phyloP scores from a whole-genome alignment of 2,888 invertebrate genomes.

The Dexiosoma caninum region DNA sequence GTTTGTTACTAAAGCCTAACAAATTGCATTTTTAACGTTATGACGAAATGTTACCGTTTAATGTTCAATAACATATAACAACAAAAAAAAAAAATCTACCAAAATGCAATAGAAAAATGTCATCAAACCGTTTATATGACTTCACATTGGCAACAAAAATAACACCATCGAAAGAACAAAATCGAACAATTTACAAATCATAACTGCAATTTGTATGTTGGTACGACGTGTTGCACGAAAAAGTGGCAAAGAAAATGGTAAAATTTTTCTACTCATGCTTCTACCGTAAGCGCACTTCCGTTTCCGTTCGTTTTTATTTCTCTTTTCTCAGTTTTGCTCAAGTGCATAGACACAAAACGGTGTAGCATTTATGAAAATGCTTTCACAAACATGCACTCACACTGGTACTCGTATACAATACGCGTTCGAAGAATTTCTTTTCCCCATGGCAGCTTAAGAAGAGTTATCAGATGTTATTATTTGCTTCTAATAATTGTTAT shows the following conservation, averaged over 20 bases:
- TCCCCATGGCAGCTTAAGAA: slow-evolving; percentile 17
- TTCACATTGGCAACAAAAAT: slow-evolving; percentile 22
- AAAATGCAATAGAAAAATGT: slow-evolving; percentile 24
- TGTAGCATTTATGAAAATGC: slow-evolving; percentile 53
- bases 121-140: slow-evolving; percentile 29
- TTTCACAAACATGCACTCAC: slow-evolving; percentile 12
- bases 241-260: slow-evolving; percentile 24
- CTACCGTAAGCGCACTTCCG: slow-evolving; percentile 58
- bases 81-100: slow-evolving; percentile 17
- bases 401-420: neutral
- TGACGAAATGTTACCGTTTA: slow-evolving; percentile 65
- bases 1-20: slow-evolving; percentile 52
- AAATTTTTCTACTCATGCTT: slow-evolving; percentile 26
- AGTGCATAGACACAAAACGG: slow-evolving; percentile 48
- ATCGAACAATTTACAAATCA: slow-evolving; percentile 28
- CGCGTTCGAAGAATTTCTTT: neutral
- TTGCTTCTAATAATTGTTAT: neutral
- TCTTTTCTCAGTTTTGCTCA: neutral
- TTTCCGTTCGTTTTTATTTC: slow-evolving; percentile 47
- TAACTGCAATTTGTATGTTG: slow-evolving; percentile 31
- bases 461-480: neutral
- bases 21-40: slow-evolving; percentile 65
- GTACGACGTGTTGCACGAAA: slow-evolving; percentile 28
- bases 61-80: slow-evolving; percentile 35
- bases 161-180: slow-evolving; percentile 21